These are phyloP conservation scores for Aphodius granarius DNA, from an alignment of 2,888 invertebrate species.

Conservation along the genomic window DNA sequence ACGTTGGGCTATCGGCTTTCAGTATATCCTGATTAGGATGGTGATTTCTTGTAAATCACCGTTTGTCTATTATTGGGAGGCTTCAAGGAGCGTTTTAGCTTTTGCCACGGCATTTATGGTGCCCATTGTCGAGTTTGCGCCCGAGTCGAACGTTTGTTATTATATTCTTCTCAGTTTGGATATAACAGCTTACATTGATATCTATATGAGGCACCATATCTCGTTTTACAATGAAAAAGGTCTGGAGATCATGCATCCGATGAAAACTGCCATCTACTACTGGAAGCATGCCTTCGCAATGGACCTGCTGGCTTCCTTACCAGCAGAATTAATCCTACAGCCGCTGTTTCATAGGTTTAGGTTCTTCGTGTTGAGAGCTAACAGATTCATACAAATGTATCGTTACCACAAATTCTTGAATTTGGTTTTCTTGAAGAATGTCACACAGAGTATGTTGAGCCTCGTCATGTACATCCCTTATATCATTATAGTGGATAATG, in stretches of 20 bases:
- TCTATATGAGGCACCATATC: constrained; percentile 38
- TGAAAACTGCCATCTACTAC: constrained; percentile 35
- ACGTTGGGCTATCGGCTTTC: constrained; percentile 8
- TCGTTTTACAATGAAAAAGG: constrained; percentile 36
- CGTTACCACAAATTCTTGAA: constrained; percentile 1
- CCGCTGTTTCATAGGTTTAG: neutral
- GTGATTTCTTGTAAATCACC: constrained; percentile 30
- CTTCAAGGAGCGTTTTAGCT: constrained; percentile 28
- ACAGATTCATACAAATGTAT: constrained; percentile 25
- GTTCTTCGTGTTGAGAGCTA: constrained; percentile 17
- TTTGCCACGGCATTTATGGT: constrained; percentile 27
- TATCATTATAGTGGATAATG: constrained; percentile 4
- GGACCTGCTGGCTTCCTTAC: constrained; percentile 36
- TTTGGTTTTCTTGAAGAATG: constrained; percentile 13
- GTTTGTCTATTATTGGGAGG: constrained; percentile 36
- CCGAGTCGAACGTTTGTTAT: constrained; percentile 4
- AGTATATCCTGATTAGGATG: constrained; percentile 27
- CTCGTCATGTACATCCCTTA: constrained; percentile 7
- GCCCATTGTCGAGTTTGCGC: constrained; percentile 22
- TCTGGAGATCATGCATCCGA: constrained; percentile 38
- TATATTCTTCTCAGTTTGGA: constrained; percentile 30
- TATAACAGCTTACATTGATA: constrained; percentile 32
- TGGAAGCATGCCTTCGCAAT: constrained; percentile 35
- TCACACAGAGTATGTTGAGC: neutral
- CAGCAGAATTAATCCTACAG: constrained; percentile 29